These are phyloP conservation scores for Rhingia rostrata DNA, from an alignment of 2,888 invertebrate genomes.

Conservation along the genomic window DNA sequence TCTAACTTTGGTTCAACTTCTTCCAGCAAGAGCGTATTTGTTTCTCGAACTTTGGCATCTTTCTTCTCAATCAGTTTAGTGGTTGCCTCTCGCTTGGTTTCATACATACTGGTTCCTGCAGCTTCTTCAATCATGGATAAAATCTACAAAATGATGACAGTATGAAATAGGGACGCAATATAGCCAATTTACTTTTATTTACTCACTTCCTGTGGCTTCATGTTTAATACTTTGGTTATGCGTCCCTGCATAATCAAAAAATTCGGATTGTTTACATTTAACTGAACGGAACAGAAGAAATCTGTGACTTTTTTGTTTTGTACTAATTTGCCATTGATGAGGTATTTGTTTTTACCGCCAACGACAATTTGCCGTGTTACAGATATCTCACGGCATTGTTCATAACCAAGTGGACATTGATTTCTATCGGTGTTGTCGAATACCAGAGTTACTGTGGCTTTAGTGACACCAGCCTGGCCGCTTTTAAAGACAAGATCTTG, in stretches of 20 bases:
- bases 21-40: slow-evolving; percentile 90
- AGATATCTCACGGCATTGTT: slow-evolving; percentile 94
- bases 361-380: slow-evolving; percentile 93
- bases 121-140: slow-evolving; percentile 99
- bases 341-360: slow-evolving; percentile 95
- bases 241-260: slow-evolving; percentile 99
- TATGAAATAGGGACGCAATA: neutral
- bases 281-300: slow-evolving; percentile 97
- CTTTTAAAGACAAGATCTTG: slow-evolving; percentile 99
- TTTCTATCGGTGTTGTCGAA: slow-evolving; percentile 94
- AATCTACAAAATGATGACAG: slow-evolving; percentile 84
- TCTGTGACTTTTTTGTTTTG: slow-evolving; percentile 95
- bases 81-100: slow-evolving; percentile 94
- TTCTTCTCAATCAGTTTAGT: slow-evolving; percentile 95
- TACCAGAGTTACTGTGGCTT: slow-evolving; percentile 96
- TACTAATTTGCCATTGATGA: slow-evolving; percentile 96
- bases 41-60: slow-evolving; percentile 93
- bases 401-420: slow-evolving; percentile 95
- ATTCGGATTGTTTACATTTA: slow-evolving; percentile 99
- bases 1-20: slow-evolving; percentile 95
- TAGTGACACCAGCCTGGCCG: slow-evolving; percentile 97
- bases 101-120: slow-evolving; percentile 98
- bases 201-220: slow-evolving; percentile 97
- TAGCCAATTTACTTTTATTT: neutral
- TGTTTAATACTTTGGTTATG: slow-evolving; percentile 98